These are phyloP conservation scores for Muscina levida DNA, from an alignment of 2,888 invertebrate species.

Conservation along the genomic window DNA sequence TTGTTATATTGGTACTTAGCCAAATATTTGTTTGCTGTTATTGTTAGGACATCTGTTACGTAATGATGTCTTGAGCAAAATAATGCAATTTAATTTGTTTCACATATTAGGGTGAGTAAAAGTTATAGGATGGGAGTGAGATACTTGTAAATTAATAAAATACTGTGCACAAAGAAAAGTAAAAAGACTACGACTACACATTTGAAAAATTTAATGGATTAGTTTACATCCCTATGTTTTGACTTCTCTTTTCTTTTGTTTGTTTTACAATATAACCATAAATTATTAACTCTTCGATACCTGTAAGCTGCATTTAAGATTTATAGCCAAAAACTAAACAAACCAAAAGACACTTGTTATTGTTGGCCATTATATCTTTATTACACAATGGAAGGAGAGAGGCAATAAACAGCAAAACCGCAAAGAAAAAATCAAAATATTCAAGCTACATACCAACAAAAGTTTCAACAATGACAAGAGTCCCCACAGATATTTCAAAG, in stretches of 20 bases:
- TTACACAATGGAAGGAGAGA: constrained; percentile 45
- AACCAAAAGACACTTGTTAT: constrained; percentile 57
- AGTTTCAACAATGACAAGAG: constrained; percentile 14
- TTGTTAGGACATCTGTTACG: background rate
- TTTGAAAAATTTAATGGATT: no score
- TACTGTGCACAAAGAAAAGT: no score
- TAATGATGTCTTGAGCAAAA: no score
- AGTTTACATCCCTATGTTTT: no score
- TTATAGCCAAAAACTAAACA: constrained; percentile 53
- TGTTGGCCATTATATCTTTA: constrained; percentile 51
- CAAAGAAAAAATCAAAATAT: constrained; percentile 4
- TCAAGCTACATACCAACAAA: constrained; percentile 26
- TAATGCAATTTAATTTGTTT: no score
- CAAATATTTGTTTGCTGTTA: background rate
- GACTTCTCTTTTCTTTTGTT: no score
- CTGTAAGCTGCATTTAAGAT: constrained; percentile 60
- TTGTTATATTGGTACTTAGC: no score
- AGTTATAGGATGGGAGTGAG: no score
- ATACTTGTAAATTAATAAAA: no score
- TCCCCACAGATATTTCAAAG: background rate
- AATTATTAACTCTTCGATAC: constrained; percentile 45
- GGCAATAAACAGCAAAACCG: background rate
- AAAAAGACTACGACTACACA: no score
- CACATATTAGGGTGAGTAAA: no score
- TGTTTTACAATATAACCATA: no score